Conservation (phyloP, 2,888 invertebrate genomes). For the Mimumesa dahlbomi region DNA sequence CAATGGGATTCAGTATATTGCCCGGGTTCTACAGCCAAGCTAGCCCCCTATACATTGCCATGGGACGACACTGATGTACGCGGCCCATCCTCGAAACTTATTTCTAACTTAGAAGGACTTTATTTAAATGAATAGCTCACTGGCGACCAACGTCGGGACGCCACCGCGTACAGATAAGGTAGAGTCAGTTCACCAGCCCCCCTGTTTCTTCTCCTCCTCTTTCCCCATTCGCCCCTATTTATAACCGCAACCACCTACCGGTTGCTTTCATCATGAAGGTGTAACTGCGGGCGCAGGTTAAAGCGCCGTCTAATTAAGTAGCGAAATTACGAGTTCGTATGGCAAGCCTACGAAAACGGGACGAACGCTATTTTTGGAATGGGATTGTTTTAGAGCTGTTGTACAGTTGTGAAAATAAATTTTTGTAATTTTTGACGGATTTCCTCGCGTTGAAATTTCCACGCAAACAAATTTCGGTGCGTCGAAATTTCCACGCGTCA, state of each 20-base stretch:
- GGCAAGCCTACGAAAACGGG: constrained; percentile 38
- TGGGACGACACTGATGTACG: constrained; percentile 23
- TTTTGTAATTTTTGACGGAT: too few species aligned
- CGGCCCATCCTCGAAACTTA: constrained; percentile 41
- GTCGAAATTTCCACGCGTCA: too few species aligned
- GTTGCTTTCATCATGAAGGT: constrained; percentile 43
- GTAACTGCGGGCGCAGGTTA: constrained; percentile 30
- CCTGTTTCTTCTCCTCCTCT: constrained; percentile 7
- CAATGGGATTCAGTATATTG: not conserved
- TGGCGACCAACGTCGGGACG: constrained; percentile 12
- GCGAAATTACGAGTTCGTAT: constrained; percentile 35
- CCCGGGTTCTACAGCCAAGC: not conserved
- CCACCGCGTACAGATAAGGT: constrained; percentile 29
- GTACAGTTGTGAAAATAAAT: too few species aligned
- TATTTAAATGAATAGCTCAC: constrained; percentile 49
- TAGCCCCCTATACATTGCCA: not conserved
- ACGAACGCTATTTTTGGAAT: constrained; percentile 2
- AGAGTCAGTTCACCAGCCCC: too few species aligned
- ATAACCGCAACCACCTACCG: constrained; percentile 33
- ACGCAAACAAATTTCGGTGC: too few species aligned
- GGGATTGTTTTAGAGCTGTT: too few species aligned
- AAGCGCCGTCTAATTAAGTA: constrained; percentile 45
- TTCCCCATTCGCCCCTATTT: constrained; percentile 21
- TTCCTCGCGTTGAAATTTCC: too few species aligned
- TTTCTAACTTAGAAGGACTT: constrained; percentile 46